phyloP scores from a whole-genome alignment of 2,888 invertebrate species.

The Tipula helvola region DNA sequence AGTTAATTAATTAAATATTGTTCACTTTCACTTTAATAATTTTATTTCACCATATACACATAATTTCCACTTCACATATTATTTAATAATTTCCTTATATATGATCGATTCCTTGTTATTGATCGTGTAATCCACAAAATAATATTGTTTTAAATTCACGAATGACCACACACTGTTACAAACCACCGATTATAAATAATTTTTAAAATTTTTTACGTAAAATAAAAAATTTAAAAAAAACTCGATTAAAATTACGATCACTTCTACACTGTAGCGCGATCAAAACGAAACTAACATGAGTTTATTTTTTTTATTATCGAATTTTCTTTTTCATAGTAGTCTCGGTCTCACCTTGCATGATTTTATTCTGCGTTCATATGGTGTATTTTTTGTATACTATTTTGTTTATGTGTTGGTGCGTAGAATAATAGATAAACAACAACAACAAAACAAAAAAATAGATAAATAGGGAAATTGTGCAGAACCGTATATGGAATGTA shows the following conservation, averaged over 20 bases:
- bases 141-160: neutral
- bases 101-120: neutral
- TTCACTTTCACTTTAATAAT: neutral
- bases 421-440: neutral
- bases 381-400: neutral
- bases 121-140: neutral
- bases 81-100: neutral
- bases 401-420: neutral
- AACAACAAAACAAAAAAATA: neutral
- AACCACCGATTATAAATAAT: neutral
- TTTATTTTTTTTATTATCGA: neutral
- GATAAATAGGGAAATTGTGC: neutral
- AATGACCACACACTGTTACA: neutral
- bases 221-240: neutral
- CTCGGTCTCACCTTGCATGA: neutral
- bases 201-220: neutral
- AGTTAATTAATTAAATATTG: neutral
- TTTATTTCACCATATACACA: neutral
- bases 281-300: constrained; percentile 4
- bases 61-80: neutral
- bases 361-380: neutral
- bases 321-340: neutral
- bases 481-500: neutral
- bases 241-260: neutral
- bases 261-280: neutral